phyloP scores from a whole-genome alignment of 1,140 invertebrate genomes.

The Zaprionus inermis region DNA sequence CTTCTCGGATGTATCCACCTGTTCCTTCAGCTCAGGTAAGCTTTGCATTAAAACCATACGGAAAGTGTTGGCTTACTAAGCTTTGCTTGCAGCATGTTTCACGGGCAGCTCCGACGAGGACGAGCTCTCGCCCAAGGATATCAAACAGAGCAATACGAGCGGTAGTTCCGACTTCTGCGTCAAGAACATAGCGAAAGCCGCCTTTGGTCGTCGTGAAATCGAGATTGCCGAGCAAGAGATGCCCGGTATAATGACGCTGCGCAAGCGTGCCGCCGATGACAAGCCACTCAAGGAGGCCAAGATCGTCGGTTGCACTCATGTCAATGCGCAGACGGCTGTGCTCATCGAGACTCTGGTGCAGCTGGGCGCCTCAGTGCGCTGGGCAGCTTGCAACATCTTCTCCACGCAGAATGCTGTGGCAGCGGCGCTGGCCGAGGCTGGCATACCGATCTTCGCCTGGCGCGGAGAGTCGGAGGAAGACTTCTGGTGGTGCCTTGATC shows the following conservation, averaged over 20 bases:
- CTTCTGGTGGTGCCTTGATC: slow-evolving; percentile 99
- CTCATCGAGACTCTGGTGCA: slow-evolving; percentile 96
- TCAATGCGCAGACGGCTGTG: slow-evolving; percentile 98
- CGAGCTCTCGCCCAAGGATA: slow-evolving; percentile 90
- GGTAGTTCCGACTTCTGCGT: slow-evolving; percentile 95
- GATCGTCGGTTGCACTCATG: slow-evolving; percentile 98
- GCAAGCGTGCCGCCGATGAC: slow-evolving; percentile 94
- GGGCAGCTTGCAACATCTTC: slow-evolving; percentile 99
- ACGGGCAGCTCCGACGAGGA: slow-evolving; percentile 93
- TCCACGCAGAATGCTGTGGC: slow-evolving; percentile 98
- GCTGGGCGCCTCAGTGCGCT: slow-evolving; percentile 95
- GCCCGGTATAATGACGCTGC: slow-evolving; percentile 97
- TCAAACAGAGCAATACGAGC: slow-evolving; percentile 90
- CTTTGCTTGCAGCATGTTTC: slow-evolving; percentile 88
- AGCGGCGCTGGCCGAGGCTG: slow-evolving; percentile 95
- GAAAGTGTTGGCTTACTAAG: not conserved
- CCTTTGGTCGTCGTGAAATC: slow-evolving; percentile 93
- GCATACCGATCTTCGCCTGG: slow-evolving; percentile 96
- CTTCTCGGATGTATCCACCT: slow-evolving; percentile 95
- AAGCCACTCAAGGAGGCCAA: slow-evolving; percentile 97
- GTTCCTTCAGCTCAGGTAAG: slow-evolving; percentile 95
- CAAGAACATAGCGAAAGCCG: slow-evolving; percentile 94
- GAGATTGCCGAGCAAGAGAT: slow-evolving; percentile 99
- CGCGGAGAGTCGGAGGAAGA: slow-evolving; percentile 98
- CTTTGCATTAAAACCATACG: not conserved